phyloP scores from a whole-genome alignment of 2,113 vertebrate genomes.

The Aix galericulata region DNA sequence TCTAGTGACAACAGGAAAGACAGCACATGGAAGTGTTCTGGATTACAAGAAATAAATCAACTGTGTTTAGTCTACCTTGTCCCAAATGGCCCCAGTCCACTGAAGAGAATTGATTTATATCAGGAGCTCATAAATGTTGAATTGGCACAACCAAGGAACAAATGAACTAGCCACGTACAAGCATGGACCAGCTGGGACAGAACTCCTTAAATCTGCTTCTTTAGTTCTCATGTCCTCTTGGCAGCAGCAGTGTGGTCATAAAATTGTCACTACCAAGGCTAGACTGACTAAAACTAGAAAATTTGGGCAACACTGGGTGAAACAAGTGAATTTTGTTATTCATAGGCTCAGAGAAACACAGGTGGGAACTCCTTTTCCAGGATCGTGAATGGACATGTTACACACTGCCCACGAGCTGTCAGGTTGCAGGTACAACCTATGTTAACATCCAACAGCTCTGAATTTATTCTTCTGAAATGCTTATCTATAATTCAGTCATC shows the following conservation, averaged over 20 bases:
- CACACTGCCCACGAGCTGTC: neutral
- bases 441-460: neutral
- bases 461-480: neutral
- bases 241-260: neutral
- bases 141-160: neutral
- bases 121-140: neutral
- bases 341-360: neutral
- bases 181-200: neutral
- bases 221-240: neutral
- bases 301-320: neutral
- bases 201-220: neutral
- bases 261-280: neutral
- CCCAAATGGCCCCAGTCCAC: neutral
- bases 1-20: neutral
- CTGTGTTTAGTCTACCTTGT: neutral
- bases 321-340: neutral
- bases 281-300: neutral
- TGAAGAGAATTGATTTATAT: neutral
- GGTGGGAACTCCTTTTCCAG: neutral
- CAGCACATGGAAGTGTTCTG: neutral
- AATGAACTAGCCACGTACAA: neutral
- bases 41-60: neutral
- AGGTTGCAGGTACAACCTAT: neutral
- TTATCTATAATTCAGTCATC: neutral
- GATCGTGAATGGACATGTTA: neutral